A percentile compares a stretch with the other conserved stretches of the same genome.
Evolutionary conservation across 92 coral and sea anemone genomes (phyloP).

Genomic region (Diadumene lineata): DNA sequence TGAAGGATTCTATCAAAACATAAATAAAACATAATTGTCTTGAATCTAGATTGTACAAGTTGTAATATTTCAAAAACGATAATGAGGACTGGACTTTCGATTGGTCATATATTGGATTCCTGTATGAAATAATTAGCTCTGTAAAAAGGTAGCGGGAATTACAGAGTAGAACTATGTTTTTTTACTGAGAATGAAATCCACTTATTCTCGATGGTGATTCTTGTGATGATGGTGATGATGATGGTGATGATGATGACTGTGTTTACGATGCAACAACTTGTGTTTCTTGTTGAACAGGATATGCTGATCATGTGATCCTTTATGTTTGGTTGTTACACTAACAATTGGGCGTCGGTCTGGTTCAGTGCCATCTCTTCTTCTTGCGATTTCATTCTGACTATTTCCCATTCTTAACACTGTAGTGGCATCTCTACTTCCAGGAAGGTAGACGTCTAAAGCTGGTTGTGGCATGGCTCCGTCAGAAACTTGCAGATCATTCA

Average conservation of each 20-base stretch:
- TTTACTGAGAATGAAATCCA: background rate
- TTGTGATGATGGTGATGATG: background rate
- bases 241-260: conserved; percentile 23
- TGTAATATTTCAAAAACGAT: no score
- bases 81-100: no score
- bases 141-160: no score
- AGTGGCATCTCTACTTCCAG: conserved; percentile 15
- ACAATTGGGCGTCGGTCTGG: conserved; percentile 21
- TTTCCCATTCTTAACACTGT: conserved; percentile 24
- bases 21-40: no score
- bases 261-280: conserved; percentile 7
- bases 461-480: conserved; percentile 6
- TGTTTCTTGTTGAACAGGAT: conserved; percentile 42
- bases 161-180: background rate
- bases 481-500: background rate
- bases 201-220: background rate
- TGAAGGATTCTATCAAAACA: no score
- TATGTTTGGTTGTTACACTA: conserved; percentile 38
- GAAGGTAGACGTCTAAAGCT: conserved; percentile 15
- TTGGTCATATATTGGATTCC: no score
- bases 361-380: background rate
- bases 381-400: conserved; percentile 8
- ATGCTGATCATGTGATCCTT: conserved; percentile 29
- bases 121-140: no score
- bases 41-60: no score